phyloP scores from a whole-genome alignment of 2,888 invertebrate species.

The Metallyticus violacea region DNA sequence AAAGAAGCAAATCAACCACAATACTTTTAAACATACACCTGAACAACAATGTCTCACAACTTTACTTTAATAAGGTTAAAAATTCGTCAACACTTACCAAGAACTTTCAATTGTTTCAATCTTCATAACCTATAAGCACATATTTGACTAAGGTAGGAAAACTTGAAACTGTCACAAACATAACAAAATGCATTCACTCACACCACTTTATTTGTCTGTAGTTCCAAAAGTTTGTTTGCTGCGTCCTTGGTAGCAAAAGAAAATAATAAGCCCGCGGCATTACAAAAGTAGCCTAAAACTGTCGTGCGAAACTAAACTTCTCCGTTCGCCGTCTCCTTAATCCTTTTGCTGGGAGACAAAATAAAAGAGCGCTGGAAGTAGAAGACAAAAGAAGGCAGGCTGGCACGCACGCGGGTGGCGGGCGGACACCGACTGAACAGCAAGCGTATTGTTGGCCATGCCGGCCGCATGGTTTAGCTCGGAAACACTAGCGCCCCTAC shows the following conservation, averaged over 20 bases:
- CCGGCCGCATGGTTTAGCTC: not conserved
- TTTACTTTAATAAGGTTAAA: not conserved
- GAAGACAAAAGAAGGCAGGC: not conserved
- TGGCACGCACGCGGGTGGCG: not conserved
- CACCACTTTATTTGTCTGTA: not conserved
- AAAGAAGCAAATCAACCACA: no score
- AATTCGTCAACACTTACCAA: not conserved
- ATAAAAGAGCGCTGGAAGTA: not conserved
- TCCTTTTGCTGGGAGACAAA: not conserved
- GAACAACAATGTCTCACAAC: not conserved
- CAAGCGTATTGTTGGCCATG: not conserved
- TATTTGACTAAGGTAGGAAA: not conserved
- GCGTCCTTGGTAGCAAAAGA: not conserved
- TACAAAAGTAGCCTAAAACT: not conserved
- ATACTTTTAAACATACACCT: no score
- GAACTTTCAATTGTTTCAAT: not conserved
- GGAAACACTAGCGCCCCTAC: not conserved
- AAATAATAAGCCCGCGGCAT: not conserved
- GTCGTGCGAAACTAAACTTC: not conserved
- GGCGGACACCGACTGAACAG: not conserved
- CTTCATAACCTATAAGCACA: not conserved
- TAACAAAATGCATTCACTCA: not conserved
- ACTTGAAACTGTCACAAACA: not conserved
- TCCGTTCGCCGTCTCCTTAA: not conserved
- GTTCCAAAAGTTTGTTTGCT: not conserved